These are phyloP conservation scores for Phenganax stokvisi DNA, from an alignment of 92 coral and sea anemone species.

Conservation along the genomic window DNA sequence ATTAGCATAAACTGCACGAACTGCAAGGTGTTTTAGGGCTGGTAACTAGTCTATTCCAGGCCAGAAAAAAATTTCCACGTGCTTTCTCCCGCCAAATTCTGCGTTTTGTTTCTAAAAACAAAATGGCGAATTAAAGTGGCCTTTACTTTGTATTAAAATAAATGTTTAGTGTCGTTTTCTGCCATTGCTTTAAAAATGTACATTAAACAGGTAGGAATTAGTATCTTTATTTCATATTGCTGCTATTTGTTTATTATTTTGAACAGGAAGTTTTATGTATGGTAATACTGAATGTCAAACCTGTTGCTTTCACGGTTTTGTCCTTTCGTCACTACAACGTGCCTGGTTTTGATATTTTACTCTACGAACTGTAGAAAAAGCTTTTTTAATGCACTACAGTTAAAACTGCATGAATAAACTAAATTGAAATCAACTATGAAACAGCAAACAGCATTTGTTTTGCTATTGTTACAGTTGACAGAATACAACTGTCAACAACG, in stretches of 20 bases:
- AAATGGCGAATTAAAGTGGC: not conserved
- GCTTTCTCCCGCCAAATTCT: conserved; percentile 42
- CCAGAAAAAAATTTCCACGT: conserved; percentile 5
- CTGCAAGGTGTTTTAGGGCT: not conserved
- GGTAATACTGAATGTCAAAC: not conserved
- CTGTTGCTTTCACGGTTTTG: no score
- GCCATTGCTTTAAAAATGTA: conserved; percentile 6
- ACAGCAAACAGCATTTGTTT: no score
- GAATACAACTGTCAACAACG: no score
- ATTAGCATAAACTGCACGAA: not conserved
- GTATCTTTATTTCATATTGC: not conserved
- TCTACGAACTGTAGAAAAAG: no score
- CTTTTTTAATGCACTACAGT: no score
- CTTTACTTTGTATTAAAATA: not conserved
- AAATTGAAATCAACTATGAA: no score
- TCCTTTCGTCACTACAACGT: no score
- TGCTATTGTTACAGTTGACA: no score
- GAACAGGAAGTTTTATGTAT: not conserved
- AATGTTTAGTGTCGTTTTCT: not conserved
- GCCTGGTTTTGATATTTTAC: no score
- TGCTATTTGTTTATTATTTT: not conserved
- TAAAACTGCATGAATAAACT: no score
- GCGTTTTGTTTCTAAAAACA: not conserved
- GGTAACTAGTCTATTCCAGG: not conserved
- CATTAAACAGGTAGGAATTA: conserved; percentile 31